These are phyloP conservation scores for Diachasma alloeum DNA, from an alignment of 1,140 invertebrate species.

Conservation along the genomic window DNA sequence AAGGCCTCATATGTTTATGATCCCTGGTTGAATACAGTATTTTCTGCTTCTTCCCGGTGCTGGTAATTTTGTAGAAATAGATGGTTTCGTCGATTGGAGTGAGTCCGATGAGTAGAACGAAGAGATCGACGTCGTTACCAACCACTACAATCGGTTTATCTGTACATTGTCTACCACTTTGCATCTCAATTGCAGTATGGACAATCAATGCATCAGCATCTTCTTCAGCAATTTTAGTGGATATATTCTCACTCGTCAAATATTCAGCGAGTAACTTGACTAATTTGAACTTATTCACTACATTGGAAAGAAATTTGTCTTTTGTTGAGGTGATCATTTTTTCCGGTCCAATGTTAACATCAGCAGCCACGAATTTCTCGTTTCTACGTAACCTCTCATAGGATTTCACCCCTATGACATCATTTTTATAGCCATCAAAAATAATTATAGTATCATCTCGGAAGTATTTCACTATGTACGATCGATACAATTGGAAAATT, in stretches of 20 bases:
- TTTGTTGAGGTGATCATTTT: slow-evolving; percentile 1
- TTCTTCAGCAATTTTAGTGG: neutral
- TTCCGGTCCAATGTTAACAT: neutral
- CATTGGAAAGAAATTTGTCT: no score
- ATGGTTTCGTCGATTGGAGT: neutral
- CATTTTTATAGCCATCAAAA: slow-evolving; percentile 26
- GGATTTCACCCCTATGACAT: slow-evolving; percentile 18
- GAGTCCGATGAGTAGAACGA: slow-evolving; percentile 15
- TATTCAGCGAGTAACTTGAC: slow-evolving; percentile 17
- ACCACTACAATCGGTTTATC: neutral
- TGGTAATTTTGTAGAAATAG: slow-evolving; percentile 7
- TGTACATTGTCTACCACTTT: neutral
- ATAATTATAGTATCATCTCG: slow-evolving; percentile 15
- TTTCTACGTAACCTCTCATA: slow-evolving; percentile 29
- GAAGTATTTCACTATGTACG: neutral
- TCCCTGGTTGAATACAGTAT: slow-evolving; percentile 1
- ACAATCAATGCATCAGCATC: slow-evolving; percentile 12
- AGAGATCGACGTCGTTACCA: slow-evolving; percentile 3
- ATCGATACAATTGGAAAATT: slow-evolving; percentile 19
- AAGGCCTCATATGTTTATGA: neutral
- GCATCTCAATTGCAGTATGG: neutral
- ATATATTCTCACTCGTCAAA: neutral
- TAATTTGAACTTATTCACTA: slow-evolving; percentile 20
- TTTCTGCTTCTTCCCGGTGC: no score
- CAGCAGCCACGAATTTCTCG: slow-evolving; percentile 12